Base-by-base conservation (phyloP, 2,113 vertebrate genomes). In the Poeciliopsis prolifica region DNA sequence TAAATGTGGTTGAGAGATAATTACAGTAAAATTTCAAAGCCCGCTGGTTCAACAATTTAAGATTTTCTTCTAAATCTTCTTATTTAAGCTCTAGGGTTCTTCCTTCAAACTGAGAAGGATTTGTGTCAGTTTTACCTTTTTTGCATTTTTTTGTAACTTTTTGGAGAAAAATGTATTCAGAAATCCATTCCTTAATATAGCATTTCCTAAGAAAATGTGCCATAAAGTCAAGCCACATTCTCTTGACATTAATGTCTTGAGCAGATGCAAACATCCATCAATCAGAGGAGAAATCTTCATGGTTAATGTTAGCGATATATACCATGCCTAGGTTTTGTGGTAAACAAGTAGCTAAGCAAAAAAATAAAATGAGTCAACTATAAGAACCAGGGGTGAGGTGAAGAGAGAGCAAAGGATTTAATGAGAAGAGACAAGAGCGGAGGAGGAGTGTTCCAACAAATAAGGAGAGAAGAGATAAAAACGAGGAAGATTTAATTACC, bases 241-340 rank as follows among this genome's bases (percentile, higher is more conserved):
- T 48, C 51, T 58, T n/a, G 17, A 58, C 51, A 24, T 58, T n/a
- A 24, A 22, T 58, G 24, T 58, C 17, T 58, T 24, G 24, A 48
- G 51, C 17, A 54, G 4, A 40, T 61, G 54, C 86, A 72, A 92
- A 86, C 81, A 90, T 71, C 72, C 65, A 62, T 66, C 74, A 78
- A 80, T 78, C 73, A 75, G 69, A 73, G 42, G 68, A 82, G 87
- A 90, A 92, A 87, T 82, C 87, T 71, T 81, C 75, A 91, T 84
- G 79, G 86, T 77, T 74, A 69, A 24, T 10, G 22, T n/a, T 58
- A 11, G 22, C 9, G 24, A 75, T 58, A 70, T 5, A 35, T 72
- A 71, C 22, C 71, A 68, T 65, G 78, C 37, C 71, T 28, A 64
- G 63, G 0, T 80, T 70, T 70, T 71, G 70, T 85, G 82, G 88